These are phyloP conservation scores for Esox masquinongy DNA, from an alignment of 2,797 vertebrate species.

Conservation along the genomic window DNA sequence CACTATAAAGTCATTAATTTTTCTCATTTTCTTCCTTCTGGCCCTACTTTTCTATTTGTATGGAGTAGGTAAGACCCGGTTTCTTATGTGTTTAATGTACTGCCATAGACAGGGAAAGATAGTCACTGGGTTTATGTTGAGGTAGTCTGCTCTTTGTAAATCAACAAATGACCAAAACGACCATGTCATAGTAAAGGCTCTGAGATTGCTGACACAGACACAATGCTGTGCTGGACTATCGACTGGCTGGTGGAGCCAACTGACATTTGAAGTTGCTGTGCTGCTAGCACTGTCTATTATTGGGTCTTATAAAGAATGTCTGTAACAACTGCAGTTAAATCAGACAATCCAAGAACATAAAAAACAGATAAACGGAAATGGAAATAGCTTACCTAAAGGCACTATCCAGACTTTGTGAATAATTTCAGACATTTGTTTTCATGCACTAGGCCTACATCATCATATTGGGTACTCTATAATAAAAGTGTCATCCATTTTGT, in stretches of 20 bases:
- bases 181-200: background rate
- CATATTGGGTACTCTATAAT: no score
- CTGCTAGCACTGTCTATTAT: slow-evolving; percentile 26
- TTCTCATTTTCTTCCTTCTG: background rate
- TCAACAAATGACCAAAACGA: slow-evolving; percentile 25
- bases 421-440: no score
- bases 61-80: slow-evolving; percentile 8
- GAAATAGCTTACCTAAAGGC: no score
- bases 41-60: background rate
- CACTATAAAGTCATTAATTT: background rate
- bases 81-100: slow-evolving; percentile 18
- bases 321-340: background rate
- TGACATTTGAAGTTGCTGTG: background rate
- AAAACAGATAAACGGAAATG: slow-evolving; percentile 14
- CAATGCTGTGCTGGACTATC: slow-evolving; percentile 2
- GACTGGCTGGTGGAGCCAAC: slow-evolving; percentile 20
- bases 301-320: background rate
- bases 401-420: background rate
- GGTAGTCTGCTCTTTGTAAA: slow-evolving; percentile 11
- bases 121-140: slow-evolving; percentile 25
- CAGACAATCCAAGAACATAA: slow-evolving; percentile 5
- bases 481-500: no score
- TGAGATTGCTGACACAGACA: slow-evolving; percentile 10
- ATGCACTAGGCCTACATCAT: no score
- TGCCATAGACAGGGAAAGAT: slow-evolving; percentile 23